These are phyloP conservation scores for Leptinotarsa texana DNA, from an alignment of 1,140 invertebrate species.

Conservation along the genomic window DNA sequence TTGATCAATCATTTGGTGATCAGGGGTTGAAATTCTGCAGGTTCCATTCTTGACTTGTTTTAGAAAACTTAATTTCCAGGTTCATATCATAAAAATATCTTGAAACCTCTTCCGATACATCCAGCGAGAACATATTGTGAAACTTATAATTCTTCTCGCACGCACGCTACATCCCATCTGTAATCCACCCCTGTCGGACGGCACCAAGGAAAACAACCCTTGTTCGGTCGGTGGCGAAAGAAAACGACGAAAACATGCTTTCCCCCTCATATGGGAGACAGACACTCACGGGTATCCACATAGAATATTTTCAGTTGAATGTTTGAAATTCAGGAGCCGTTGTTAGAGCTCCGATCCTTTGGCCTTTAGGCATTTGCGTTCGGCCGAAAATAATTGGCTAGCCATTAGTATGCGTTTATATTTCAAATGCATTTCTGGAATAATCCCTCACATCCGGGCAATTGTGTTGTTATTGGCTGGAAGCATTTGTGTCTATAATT, in stretches of 20 bases:
- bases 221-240: neutral
- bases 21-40: too few species aligned
- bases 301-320: neutral
- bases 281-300: neutral
- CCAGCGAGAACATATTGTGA: too few species aligned
- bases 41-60: too few species aligned
- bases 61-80: too few species aligned
- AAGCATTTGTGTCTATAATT: neutral
- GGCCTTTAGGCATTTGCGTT: neutral
- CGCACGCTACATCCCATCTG: neutral
- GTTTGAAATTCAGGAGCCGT: constrained; percentile 8
- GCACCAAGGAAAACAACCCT: neutral
- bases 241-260: neutral
- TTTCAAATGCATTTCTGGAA: constrained; percentile 1
- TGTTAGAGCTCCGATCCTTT: neutral
- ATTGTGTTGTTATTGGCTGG: constrained; percentile 1
- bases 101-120: too few species aligned
- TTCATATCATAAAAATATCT: too few species aligned
- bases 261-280: neutral
- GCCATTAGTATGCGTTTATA: constrained; percentile 8
- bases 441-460: neutral
- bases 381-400: neutral
- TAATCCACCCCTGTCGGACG: neutral
- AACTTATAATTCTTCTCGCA: neutral
- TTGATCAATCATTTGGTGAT: too few species aligned